Evolutionary conservation across 2,888 invertebrate genomes (phyloP).

Genomic region (Microplitis deprimator): DNA sequence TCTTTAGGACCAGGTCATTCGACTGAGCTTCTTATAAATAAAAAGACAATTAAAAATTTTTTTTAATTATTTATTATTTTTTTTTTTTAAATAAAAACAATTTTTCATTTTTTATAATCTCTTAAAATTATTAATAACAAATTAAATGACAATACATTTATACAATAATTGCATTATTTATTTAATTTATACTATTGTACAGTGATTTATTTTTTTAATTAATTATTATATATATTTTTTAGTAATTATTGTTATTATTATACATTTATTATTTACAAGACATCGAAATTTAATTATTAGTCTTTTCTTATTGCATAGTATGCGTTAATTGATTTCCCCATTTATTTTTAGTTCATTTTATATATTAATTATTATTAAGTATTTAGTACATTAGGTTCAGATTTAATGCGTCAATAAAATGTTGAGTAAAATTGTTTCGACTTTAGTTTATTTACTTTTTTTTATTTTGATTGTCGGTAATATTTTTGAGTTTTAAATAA

Average conservation of each 20-base stretch:
- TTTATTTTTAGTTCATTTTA: background rate
- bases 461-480: background rate
- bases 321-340: constrained; percentile 17
- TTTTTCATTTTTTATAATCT: constrained; percentile 3
- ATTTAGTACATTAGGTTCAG: too few relatives aligned
- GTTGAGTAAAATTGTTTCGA: too few relatives aligned
- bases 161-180: constrained; percentile 3
- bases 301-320: constrained; percentile 16
- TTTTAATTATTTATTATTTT: background rate
- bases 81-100: background rate
- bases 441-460: background rate
- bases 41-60: background rate
- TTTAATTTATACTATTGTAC: background rate
- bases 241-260: background rate
- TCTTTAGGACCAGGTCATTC: background rate
- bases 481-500: background rate
- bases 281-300: constrained; percentile 10
- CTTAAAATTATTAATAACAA: constrained; percentile 5
- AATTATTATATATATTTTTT: background rate
- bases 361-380: background rate
- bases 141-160: constrained; percentile 15
- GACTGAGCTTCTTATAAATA: constrained; percentile 3
- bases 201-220: background rate
- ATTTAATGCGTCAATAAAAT: too few relatives aligned
- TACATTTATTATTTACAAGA: constrained; percentile 23